These are phyloP conservation scores for Drosophila kohkoa DNA, from an alignment of 1,140 invertebrate species.

Conservation along the genomic window DNA sequence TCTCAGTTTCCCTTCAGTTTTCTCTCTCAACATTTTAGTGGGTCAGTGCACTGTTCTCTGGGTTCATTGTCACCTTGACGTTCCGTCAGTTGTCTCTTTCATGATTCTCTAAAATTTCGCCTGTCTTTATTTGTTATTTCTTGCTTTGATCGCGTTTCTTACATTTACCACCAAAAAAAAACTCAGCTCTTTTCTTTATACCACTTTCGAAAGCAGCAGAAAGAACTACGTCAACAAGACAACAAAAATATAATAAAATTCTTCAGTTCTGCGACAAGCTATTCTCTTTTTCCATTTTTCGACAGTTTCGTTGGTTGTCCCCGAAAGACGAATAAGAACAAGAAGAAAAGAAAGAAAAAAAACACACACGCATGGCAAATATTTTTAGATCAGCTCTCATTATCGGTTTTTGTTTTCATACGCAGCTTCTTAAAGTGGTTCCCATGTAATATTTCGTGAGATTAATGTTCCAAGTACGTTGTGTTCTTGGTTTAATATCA, in stretches of 20 bases:
- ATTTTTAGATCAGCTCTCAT: slow-evolving; percentile 70
- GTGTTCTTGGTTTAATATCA: not conserved
- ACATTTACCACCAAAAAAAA: slow-evolving; percentile 7
- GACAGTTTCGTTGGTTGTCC: slow-evolving; percentile 11
- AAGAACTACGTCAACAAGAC: not conserved
- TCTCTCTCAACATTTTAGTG: slow-evolving; percentile 43
- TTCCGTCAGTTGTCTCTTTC: slow-evolving; percentile 13
- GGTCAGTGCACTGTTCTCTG: slow-evolving; percentile 71
- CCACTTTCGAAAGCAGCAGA: slow-evolving; percentile 38
- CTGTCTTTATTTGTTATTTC: slow-evolving; percentile 21
- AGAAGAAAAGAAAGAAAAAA: slow-evolving; percentile 3
- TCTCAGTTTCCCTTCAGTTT: slow-evolving; percentile 4
- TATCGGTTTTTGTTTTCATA: slow-evolving; percentile 77
- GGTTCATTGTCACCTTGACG: slow-evolving; percentile 68
- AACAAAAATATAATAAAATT: slow-evolving; percentile 18
- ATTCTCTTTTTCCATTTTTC: slow-evolving; percentile 28
- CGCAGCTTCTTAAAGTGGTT: slow-evolving; percentile 48
- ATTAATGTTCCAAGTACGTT: not conserved
- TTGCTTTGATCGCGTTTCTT: slow-evolving; percentile 39
- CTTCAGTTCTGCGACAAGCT: slow-evolving; percentile 35
- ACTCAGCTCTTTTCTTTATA: slow-evolving; percentile 29
- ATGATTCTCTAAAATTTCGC: slow-evolving; percentile 45
- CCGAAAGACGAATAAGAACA: slow-evolving; percentile 9
- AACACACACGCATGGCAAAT: slow-evolving; percentile 53
- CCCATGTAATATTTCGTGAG: slow-evolving; percentile 8